Percentiles rank a stretch among this genome's conserved stretches.
phyloP scores from a whole-genome alignment of 2,797 vertebrate genomes.

The Dendrocincla tyrannina region DNA sequence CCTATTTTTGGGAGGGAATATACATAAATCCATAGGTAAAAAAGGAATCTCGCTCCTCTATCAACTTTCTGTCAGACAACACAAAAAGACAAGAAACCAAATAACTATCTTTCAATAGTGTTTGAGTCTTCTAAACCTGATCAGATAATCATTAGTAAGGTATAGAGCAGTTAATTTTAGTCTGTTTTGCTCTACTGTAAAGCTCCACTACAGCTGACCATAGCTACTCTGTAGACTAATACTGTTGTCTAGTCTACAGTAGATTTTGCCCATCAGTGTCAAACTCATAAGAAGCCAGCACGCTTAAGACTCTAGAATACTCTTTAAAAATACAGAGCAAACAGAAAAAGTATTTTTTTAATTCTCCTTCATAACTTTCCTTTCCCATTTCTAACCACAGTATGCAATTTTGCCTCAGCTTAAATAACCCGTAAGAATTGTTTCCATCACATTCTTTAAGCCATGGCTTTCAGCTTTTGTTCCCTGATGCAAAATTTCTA shows the following conservation, averaged over 20 bases:
- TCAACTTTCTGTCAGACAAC: neutral
- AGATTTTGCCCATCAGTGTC: neutral
- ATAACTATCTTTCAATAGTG: neutral
- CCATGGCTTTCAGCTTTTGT: neutral
- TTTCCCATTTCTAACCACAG: neutral
- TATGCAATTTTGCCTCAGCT: neutral
- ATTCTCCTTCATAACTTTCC: neutral
- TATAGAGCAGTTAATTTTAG: neutral
- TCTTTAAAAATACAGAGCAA: neutral
- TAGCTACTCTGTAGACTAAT: neutral
- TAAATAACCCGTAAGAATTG: neutral
- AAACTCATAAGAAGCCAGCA: neutral
- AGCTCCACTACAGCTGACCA: neutral
- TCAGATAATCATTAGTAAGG: neutral
- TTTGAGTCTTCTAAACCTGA: neutral
- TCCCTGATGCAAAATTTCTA: neutral
- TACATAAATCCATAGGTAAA: neutral
- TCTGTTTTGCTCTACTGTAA: neutral
- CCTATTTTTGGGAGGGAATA: neutral
- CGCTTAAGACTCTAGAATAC: neutral
- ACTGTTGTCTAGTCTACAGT: neutral
- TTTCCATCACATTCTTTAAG: neutral
- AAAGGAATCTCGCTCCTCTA: neutral
- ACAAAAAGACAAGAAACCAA: neutral
- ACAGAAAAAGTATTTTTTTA: neutral